These are phyloP conservation scores for Peucedramus taeniatus DNA, from an alignment of 2,113 vertebrate species.

Conservation along the genomic window DNA sequence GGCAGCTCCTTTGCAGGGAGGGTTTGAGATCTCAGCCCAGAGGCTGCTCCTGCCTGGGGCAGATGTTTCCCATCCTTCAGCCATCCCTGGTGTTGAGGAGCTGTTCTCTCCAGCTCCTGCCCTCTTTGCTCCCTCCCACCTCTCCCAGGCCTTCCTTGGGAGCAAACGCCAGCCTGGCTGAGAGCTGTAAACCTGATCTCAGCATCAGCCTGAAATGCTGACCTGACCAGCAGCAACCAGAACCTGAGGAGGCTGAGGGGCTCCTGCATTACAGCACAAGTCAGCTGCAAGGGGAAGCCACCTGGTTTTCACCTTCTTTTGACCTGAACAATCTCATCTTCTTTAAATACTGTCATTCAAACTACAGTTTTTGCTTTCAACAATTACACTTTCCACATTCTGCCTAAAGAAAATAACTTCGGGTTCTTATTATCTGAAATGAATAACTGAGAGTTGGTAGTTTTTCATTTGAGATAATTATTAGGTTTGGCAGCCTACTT, in stretches of 20 bases:
- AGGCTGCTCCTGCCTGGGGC: neutral
- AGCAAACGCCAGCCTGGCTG: neutral
- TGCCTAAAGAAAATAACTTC: slow-evolving; percentile 10
- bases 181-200: slow-evolving; percentile 16
- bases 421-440: neutral
- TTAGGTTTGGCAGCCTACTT: neutral
- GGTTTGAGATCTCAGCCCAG: neutral
- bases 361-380: neutral
- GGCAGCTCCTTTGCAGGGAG: neutral
- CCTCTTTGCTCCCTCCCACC: neutral
- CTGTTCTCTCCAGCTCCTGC: neutral
- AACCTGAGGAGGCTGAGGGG: neutral
- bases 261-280: neutral
- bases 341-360: neutral
- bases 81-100: neutral
- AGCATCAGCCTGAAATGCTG: neutral
- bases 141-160: neutral
- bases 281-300: neutral
- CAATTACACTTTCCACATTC: neutral
- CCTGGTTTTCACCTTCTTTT: slow-evolving; percentile 31
- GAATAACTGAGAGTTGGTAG: neutral
- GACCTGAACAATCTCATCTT: neutral
- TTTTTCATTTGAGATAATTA: neutral
- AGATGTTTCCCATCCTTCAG: neutral
- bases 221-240: neutral